These are phyloP conservation scores for Campoplex capitator DNA, from an alignment of 2,888 invertebrate species.

Conservation along the genomic window DNA sequence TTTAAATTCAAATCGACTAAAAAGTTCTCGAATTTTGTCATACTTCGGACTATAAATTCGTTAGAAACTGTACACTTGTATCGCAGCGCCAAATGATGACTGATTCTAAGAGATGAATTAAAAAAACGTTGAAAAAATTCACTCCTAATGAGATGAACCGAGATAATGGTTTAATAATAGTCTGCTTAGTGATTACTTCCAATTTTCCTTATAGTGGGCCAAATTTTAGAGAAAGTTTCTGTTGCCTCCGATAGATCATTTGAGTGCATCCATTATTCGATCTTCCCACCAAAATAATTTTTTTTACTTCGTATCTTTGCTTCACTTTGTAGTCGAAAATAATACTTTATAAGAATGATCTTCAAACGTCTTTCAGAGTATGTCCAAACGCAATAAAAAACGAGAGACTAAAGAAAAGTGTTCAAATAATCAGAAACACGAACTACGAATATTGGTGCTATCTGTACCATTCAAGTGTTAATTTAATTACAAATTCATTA, in stretches of 20 bases:
- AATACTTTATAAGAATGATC: background rate
- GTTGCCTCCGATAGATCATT: background rate
- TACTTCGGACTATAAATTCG: background rate
- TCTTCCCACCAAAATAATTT: background rate
- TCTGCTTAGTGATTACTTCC: background rate
- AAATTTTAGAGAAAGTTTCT: slow-evolving; percentile 9
- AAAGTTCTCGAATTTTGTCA: background rate
- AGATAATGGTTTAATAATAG: slow-evolving; percentile 18
- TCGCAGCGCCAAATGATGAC: background rate
- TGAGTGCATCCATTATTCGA: background rate
- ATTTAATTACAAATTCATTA: background rate
- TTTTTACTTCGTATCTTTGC: background rate
- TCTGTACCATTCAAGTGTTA: background rate
- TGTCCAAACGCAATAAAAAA: background rate
- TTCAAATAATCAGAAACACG: background rate
- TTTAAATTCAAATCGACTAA: background rate
- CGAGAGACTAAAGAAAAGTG: background rate
- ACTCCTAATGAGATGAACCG: background rate
- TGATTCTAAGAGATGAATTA: background rate
- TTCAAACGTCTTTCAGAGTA: background rate
- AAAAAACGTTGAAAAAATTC: background rate
- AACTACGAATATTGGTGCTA: background rate
- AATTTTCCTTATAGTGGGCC: background rate
- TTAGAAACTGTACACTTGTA: background rate
- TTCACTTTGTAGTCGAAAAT: background rate